These are phyloP conservation scores for Orthonychiurus folsomi DNA, from an alignment of 2,888 invertebrate genomes.

Conservation along the genomic window DNA sequence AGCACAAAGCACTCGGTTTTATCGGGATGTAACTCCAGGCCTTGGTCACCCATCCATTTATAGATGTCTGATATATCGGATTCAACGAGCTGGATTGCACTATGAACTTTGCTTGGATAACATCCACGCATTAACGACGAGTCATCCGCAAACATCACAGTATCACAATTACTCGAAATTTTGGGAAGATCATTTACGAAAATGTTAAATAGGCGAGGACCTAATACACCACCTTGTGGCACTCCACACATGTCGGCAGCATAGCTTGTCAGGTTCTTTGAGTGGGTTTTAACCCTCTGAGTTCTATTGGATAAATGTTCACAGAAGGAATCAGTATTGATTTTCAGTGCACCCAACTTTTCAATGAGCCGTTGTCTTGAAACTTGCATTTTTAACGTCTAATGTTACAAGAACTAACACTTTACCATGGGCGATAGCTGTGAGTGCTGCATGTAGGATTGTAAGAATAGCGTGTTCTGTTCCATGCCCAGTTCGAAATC, in stretches of 20 bases:
- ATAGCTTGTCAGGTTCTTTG: neutral
- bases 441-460: neutral
- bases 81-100: neutral
- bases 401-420: neutral
- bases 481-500: neutral
- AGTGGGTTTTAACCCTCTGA: neutral
- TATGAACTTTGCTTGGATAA: neutral
- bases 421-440: neutral
- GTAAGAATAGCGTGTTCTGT: neutral
- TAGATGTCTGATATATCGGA: neutral
- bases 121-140: neutral
- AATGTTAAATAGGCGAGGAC: slow-evolving; percentile 4
- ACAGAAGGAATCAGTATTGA: neutral
- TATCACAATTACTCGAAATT: neutral
- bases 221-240: neutral
- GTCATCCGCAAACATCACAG: neutral
- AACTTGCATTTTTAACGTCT: neutral
- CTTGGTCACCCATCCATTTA: neutral
- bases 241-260: neutral
- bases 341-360: neutral
- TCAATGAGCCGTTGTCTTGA: neutral
- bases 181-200: slow-evolving; percentile 4
- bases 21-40: neutral
- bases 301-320: neutral
- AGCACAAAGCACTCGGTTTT: neutral